phyloP scores from a whole-genome alignment of 1,140 invertebrate species.

The Sesamia nonagrioides region DNA sequence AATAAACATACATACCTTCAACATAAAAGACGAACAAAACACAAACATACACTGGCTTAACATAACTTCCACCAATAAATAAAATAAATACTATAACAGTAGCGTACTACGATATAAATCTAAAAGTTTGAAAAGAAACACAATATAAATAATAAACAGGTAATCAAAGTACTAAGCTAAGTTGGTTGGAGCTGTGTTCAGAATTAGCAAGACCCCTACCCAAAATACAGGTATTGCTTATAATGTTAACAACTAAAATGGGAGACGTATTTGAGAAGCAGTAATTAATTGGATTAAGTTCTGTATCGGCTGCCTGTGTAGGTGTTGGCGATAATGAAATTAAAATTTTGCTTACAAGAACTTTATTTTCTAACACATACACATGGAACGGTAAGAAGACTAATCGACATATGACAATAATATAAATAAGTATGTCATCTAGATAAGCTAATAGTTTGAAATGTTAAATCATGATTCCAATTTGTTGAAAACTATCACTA shows the following conservation, averaged over 20 bases:
- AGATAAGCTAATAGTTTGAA: conserved; percentile 1
- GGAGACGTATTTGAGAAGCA: conserved; percentile 32
- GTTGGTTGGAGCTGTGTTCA: neutral
- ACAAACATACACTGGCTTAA: conserved; percentile 55
- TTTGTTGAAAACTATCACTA: conserved; percentile 23
- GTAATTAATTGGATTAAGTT: conserved; percentile 49
- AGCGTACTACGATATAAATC: neutral
- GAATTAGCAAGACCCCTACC: conserved; percentile 19
- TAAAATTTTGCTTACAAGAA: conserved; percentile 41
- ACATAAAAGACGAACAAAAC: conserved; percentile 53
- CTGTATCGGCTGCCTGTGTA: conserved; percentile 16
- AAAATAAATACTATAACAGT: conserved; percentile 2
- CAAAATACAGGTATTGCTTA: conserved; percentile 16
- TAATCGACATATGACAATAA: neutral
- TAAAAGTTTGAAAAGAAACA: neutral
- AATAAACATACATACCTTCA: conserved; percentile 60
- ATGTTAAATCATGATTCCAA: conserved; percentile 1
- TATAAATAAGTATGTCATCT: neutral
- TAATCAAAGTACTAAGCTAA: conserved; percentile 4
- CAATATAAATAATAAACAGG: neutral
- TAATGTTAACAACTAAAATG: conserved; percentile 24
- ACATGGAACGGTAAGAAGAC: neutral
- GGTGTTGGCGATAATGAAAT: conserved; percentile 46
- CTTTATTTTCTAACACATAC: conserved; percentile 27
- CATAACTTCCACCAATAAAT: conserved; percentile 8